A percentile compares a stretch with the other conserved stretches of the same genome.
These are phyloP conservation scores for Drosophila diplacantha DNA, from an alignment of 2,888 invertebrate genomes.

Conservation along the genomic window DNA sequence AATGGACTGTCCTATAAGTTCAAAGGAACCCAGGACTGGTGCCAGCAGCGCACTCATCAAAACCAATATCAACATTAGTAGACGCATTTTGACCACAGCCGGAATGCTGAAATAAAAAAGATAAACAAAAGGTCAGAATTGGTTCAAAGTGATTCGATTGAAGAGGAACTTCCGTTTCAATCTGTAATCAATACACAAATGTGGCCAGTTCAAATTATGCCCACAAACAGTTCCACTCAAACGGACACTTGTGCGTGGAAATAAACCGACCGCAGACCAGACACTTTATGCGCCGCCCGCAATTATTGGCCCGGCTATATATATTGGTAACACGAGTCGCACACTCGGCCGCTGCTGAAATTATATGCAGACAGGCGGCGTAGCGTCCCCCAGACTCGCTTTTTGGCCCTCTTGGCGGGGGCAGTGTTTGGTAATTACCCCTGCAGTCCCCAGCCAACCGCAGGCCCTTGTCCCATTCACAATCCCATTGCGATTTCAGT, in stretches of 20 bases:
- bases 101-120: conserved; percentile 30
- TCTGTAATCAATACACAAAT: conserved; percentile 19
- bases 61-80: conserved; percentile 23
- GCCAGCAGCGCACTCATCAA: conserved; percentile 27
- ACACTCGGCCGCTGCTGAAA: conserved; percentile 33
- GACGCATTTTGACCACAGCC: conserved; percentile 44
- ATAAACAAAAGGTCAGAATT: conserved; percentile 3
- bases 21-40: conserved; percentile 42
- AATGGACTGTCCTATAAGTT: conserved; percentile 64
- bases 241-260: conserved; percentile 20
- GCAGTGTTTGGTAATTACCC: conserved; percentile 43
- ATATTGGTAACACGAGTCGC: conserved; percentile 51
- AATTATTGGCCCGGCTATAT: conserved; percentile 57
- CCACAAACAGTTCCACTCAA: conserved; percentile 10
- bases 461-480: conserved; percentile 18
- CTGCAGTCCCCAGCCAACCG: conserved; percentile 13
- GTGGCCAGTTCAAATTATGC: conserved; percentile 7
- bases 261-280: conserved; percentile 60
- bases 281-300: conserved; percentile 46
- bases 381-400: conserved; percentile 19
- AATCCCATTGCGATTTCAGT: conserved; percentile 8
- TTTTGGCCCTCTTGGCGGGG: conserved; percentile 29
- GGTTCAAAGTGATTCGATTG: conserved; percentile 9
- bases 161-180: conserved; percentile 11
- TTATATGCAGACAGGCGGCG: conserved; percentile 19